Base-by-base conservation (phyloP, 2,113 vertebrate genomes). In the Tautogolabrus adspersus region DNA sequence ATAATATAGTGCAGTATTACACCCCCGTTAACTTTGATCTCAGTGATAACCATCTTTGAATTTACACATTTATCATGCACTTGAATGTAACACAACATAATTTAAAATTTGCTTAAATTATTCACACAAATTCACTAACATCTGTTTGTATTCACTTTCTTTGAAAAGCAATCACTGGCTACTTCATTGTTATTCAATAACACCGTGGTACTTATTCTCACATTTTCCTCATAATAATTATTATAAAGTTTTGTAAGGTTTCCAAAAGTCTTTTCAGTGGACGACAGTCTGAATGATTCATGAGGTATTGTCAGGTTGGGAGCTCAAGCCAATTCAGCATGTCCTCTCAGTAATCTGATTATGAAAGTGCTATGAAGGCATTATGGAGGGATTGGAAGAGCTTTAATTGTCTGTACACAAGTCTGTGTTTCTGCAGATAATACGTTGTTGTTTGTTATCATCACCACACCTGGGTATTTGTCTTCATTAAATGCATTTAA, bases 271-370 rank as follows among this genome's bases (percentile, higher is more conserved):
- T 19, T 56, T 11, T 66, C 13, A 71, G 0, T 30, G 16, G 16
- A 3, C 54, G 56, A 63, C 42, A 52, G 60, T 57, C 15, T 15
- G 26, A 52, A 30, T 66, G 18, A 18, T 58, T 55, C 49, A 37
- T 56, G 37, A 80, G 34, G 18, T 30, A 19, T 21, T 58, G 37
- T 59, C 61, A 61, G 4, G 49, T 64, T 61, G 40, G 5, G 9
- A 46, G 15, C 12, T 26, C 18, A 34, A 21, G 76, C 49, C 59
- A 60, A 59, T 82, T 80, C 72, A 91, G 82, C 78, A 86, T 83
- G 83, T 77, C 54, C 69, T 66, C 65, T n/a, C 49, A 83, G 34
- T 89, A 80, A 90, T 89, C 67, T 10, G 83, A 92, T 91, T 87
- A 88, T 57, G 8, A 68, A 58, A 66, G 12, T 2, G 6, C 56